Base-by-base conservation (phyloP, 23 tunicate genomes). In the Corella eumyota region DNA sequence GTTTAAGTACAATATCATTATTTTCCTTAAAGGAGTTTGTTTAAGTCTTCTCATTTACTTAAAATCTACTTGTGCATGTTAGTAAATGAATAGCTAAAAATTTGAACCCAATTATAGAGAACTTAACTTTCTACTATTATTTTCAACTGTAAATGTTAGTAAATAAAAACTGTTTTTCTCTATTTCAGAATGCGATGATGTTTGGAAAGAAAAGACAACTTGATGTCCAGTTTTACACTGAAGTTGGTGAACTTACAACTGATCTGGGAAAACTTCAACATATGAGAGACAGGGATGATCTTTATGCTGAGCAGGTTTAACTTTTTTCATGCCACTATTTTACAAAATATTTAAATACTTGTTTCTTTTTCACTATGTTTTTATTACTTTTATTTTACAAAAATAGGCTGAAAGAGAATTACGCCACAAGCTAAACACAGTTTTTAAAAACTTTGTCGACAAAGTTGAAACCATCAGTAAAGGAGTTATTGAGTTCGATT, bases 191-290 rank as follows among this genome's bases (percentile, higher is more conserved):
- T 38, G 97, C 91, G 30, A 81, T 90, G 66, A 90, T 90, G 85
- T 80, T 90, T 60, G 91, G 86, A 0, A 90, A 90, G 73, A 90
- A 90, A 44, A 58, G 97, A 13, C 97, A 90, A 45, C 25, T 57
- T 30, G 97, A 80, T 54, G 97, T 90, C 25, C 97, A 90, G 75
- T 90, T 90, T 51, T 90, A 90, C 69, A 90, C 91, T 1, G 97
- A 90, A 75, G 97, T 90, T 0, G 97, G 97, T 26, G 97, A 90
- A 51, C 71, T 90, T 44, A 90, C 97, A 17, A 90, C 97, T 15
- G 97, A 90, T 51, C 66, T 90, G 48, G 91, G 91, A 3, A 80
- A 81, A 55, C 60, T 81, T 49, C 83, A 81, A 34, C 90, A 90
- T 33, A 75, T 90, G 90, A 52, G 97, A 51, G 97, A 90, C 64